These are phyloP conservation scores for Carapus acus DNA, from an alignment of 2,797 vertebrate genomes.

Conservation along the genomic window DNA sequence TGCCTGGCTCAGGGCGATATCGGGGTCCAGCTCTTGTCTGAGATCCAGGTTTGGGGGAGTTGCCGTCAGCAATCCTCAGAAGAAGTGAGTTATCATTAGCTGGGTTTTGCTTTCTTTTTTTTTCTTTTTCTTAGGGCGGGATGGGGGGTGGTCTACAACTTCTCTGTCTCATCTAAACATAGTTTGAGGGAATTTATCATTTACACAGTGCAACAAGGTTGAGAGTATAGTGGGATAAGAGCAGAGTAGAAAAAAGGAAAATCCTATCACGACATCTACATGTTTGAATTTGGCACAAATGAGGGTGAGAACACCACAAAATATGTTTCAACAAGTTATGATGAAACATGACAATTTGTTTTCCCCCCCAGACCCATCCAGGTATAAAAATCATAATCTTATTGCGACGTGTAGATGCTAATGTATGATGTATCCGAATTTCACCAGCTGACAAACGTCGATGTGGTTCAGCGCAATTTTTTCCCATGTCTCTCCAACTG, in stretches of 20 bases:
- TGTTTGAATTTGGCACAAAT: no score
- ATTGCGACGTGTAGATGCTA: neutral
- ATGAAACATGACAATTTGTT: no score
- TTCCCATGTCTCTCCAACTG: conserved; percentile 1
- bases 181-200: no score
- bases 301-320: no score
- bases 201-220: no score
- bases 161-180: conserved; percentile 1
- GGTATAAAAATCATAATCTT: no score
- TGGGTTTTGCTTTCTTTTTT: conserved; percentile 6
- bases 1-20: conserved; percentile 19
- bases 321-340: no score
- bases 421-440: neutral
- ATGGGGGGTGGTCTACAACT: neutral
- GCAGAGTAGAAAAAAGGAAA: no score
- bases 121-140: conserved; percentile 7
- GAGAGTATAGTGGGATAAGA: no score
- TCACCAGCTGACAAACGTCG: neutral
- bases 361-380: no score
- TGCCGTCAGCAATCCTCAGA: conserved; percentile 24
- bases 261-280: no score
- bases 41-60: conserved; percentile 34
- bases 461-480: conserved; percentile 6
- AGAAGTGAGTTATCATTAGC: conserved; percentile 21
- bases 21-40: conserved; percentile 26